Evolutionary conservation across 2,888 invertebrate species (phyloP), one percentile per base, ranked within the genome.

Genomic region (Lochmaea capreae): DNA sequence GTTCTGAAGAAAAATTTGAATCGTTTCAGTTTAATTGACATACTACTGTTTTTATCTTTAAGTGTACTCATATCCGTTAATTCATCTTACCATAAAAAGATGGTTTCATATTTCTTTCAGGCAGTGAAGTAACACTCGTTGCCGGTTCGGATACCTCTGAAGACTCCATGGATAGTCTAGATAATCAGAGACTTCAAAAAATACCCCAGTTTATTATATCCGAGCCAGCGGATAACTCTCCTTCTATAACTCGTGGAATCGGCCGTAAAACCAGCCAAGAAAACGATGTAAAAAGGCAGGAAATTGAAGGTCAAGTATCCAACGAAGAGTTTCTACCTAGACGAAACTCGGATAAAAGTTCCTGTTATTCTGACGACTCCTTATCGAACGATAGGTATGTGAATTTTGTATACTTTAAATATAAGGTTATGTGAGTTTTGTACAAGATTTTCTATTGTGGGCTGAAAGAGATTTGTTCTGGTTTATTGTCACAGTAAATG

Each of bases 61-160:
- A 22, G 22, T 22, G 22, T 22, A 22, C 22, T 22, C 22, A 22
- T 22, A 22, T 22, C 3, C 22, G 22, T 22, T 2, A 22, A 22
- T 22, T 22, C 3, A 22, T 22, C 22, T 22, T 22, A 2, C 1
- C 22, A 22, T 22, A 22, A 22, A 22, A 1, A 22, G 22, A 2
- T 22, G 22, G 2, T 22, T 42, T 42, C 12, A 46, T 46, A 12
- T 46, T 14, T 11, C 46, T 46, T 46, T 46, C 46, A 76, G 97
- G 97, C 0, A 94, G 94, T 8, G 94, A 95, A 87, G 92, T 95
- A 0, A 95, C 95, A 0, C 84, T 95, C 2, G 93, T 95, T 0
- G 94, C 94, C 0, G 89, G 91, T 70, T 91, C 91, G 2, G 94
- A 94, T 0, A 93, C 94, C 0, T 93, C 93, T 0, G 91, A 92